Evolutionary conservation across 2,797 vertebrate species (phyloP).

Genomic region (Sarcoramphus papa): DNA sequence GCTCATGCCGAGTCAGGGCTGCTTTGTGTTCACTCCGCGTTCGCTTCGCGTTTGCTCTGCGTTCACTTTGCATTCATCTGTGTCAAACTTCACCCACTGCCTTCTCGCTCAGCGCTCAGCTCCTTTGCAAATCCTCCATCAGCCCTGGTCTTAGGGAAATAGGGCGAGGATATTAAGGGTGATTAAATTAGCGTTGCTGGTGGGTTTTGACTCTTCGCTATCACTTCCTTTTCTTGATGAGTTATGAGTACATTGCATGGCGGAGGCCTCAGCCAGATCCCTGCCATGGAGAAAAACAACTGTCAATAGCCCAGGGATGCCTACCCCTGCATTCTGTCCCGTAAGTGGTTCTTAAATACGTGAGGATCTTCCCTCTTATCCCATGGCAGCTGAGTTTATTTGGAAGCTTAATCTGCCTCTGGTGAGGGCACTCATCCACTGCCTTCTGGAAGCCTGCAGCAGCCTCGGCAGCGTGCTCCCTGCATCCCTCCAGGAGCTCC

Average conservation of each 20-base stretch:
- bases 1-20: neutral
- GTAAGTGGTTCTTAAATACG: accelerated
- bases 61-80: neutral
- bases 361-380: neutral
- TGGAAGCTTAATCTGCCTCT: neutral
- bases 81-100: neutral
- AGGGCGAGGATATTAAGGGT: neutral
- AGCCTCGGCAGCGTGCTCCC: neutral
- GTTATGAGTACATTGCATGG: neutral
- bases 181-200: neutral
- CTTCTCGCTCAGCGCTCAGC: neutral
- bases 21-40: neutral
- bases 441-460: neutral
- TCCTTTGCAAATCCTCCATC: neutral
- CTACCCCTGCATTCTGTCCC: neutral
- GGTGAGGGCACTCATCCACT: neutral
- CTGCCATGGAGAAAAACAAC: neutral
- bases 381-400: neutral
- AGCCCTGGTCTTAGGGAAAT: neutral
- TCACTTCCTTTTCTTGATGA: neutral
- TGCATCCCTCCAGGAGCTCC: neutral
- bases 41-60: accelerated
- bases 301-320: neutral
- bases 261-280: neutral
- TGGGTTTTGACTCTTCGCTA: neutral